phyloP scores from a whole-genome alignment of 2,113 vertebrate genomes.

The Seriola rivoliana region DNA sequence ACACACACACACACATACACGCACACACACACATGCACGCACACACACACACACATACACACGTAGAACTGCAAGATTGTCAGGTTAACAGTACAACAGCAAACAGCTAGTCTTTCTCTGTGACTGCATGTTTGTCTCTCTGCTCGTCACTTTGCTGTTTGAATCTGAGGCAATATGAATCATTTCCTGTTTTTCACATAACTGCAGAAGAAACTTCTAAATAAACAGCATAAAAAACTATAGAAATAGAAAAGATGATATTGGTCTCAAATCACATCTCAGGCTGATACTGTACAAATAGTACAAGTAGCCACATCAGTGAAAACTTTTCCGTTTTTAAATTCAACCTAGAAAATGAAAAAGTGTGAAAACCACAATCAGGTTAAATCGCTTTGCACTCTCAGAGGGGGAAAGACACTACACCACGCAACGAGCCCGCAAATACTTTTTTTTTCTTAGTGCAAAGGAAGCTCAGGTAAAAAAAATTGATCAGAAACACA shows the following conservation, averaged over 20 bases:
- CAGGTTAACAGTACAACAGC: neutral
- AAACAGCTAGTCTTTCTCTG: constrained; percentile 1
- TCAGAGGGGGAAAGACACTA: constrained; percentile 13
- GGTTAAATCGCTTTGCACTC: constrained; percentile 62
- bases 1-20: constrained; percentile 29
- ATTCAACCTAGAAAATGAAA: constrained; percentile 60
- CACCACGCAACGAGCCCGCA: constrained; percentile 16
- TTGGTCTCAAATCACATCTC: constrained; percentile 1
- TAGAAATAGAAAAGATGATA: constrained; percentile 3
- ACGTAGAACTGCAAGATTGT: neutral
- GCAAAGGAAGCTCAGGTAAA: neutral
- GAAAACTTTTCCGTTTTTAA: constrained; percentile 50
- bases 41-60: constrained; percentile 19
- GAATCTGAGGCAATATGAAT: constrained; percentile 28
- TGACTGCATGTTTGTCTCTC: neutral
- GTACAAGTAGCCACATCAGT: constrained; percentile 42
- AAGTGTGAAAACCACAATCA: constrained; percentile 77
- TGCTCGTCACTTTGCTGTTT: neutral
- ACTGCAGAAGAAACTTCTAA: constrained; percentile 4
- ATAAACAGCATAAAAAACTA: constrained; percentile 1
- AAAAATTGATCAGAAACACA: neutral
- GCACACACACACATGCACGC: constrained; percentile 29
- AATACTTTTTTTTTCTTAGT: constrained; percentile 17
- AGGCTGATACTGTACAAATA: neutral
- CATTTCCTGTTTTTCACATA: constrained; percentile 59